Conservation (phyloP, 2,113 vertebrate genomes). For the Tragelaphus imberbis region DNA sequence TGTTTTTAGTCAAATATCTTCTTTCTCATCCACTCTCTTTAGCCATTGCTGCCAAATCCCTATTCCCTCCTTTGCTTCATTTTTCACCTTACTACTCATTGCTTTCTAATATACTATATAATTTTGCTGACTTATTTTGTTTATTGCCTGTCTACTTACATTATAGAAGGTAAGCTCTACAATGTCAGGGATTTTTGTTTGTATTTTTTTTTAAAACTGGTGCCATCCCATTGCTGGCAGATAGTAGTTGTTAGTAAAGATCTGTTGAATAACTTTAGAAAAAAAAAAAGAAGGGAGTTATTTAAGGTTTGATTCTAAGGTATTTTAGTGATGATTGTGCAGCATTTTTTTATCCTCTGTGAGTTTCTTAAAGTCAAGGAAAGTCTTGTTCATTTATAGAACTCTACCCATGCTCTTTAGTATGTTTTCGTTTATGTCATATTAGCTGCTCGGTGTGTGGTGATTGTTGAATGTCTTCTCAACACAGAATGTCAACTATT, state of each 20-base stretch:
- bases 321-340: not conserved
- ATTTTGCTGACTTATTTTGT: not conserved
- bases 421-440: not conserved
- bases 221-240: not conserved
- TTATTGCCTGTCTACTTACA: not conserved
- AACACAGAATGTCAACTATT: not conserved
- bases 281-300: not conserved
- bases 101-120: not conserved
- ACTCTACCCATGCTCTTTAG: not conserved
- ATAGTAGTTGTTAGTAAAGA: not conserved
- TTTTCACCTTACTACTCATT: not conserved
- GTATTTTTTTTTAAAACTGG: not conserved
- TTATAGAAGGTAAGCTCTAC: not conserved
- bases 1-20: not conserved
- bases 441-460: not conserved
- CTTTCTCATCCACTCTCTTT: not conserved
- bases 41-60: not conserved
- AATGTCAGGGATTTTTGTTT: not conserved
- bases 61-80: not conserved
- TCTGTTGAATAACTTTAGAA: not conserved
- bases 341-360: not conserved
- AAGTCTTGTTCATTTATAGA: not conserved
- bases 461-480: not conserved
- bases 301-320: not conserved
- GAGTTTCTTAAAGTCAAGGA: not conserved